Evolutionary conservation across 2,888 invertebrate genomes (phyloP), one percentile per base, ranked within the genome.

Genomic region (Macropis europaea): DNA sequence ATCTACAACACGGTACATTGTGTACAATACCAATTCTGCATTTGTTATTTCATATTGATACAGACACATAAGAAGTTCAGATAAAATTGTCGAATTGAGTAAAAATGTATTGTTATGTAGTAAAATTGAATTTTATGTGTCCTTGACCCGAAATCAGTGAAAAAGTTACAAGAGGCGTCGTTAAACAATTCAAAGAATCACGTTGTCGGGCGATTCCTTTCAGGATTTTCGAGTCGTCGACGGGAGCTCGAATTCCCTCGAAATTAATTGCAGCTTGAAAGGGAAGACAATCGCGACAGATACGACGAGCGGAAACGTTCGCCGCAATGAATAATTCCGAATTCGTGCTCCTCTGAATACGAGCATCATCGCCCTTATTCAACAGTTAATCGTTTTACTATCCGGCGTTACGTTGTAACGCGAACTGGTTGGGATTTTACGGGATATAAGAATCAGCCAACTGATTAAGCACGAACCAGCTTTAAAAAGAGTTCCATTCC

Each of bases 361-460:
- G 28, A 56, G 53, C 53, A 60, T 60, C 53, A 34, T 61, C 53
- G 52, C 22, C 26, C 61, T 59, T 34, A 43, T 54, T 62, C 53
- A 34, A 62, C 43, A n/a, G 43, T 62, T 62, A 62, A 62, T 62
- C 42, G 22, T 54, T 28, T 62, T 34, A 42, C 62, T 60, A 50
- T 60, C 32, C 22, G 22, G 9, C 32, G 50, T 50, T 60, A 61
- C 42, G 28, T 22, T n/a, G 54, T 36, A 54, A 62, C 54, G 54
- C 43, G 62, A 7, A 5, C 15, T 4, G 32, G 26, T 19, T 32
- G 26, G 19, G 36, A 15, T 32, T 32, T 43, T 34, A 24, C 1
- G 0, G 22, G 53, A 26, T n/a, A 53, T 17, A 32, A 40, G 61
- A 61, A 61, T 26, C 30, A 43, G 45, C n/a, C n/a, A 62, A 43